Conservation (phyloP, 2,797 vertebrate species). For the Sebastiscus tertius region DNA sequence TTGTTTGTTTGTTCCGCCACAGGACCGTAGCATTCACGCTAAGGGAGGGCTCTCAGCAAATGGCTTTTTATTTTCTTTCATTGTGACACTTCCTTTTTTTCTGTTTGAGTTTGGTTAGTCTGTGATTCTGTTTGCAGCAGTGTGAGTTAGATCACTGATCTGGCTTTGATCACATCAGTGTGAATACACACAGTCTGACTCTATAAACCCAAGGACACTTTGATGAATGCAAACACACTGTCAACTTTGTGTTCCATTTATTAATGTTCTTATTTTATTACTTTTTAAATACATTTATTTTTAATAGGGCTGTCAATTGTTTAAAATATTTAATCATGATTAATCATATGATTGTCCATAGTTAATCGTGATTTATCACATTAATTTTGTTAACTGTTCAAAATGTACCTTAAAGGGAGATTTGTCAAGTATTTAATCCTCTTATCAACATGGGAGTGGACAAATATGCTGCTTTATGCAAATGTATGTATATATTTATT, state of each 20-base stretch:
- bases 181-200: not conserved
- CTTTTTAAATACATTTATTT: not conserved
- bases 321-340: too few relatives aligned
- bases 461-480: too few relatives aligned
- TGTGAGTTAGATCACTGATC: not conserved
- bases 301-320: not conserved
- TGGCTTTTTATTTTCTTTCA: constrained; percentile 1
- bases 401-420: too few relatives aligned
- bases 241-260: not conserved
- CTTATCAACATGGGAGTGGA: too few relatives aligned
- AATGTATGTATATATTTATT: too few relatives aligned
- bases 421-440: too few relatives aligned
- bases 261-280: not conserved
- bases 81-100: constrained; percentile 45
- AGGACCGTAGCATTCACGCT: not conserved
- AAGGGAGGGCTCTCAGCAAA: not conserved
- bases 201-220: not conserved
- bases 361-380: too few relatives aligned
- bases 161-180: not conserved
- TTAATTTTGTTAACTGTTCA: too few relatives aligned
- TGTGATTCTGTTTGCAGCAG: constrained; percentile 18
- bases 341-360: too few relatives aligned
- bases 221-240: not conserved
- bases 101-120: not conserved
- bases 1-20: constrained; percentile 34